These are phyloP conservation scores for Argyrosomus japonicus DNA, from an alignment of 2,113 vertebrate genomes.

Conservation along the genomic window DNA sequence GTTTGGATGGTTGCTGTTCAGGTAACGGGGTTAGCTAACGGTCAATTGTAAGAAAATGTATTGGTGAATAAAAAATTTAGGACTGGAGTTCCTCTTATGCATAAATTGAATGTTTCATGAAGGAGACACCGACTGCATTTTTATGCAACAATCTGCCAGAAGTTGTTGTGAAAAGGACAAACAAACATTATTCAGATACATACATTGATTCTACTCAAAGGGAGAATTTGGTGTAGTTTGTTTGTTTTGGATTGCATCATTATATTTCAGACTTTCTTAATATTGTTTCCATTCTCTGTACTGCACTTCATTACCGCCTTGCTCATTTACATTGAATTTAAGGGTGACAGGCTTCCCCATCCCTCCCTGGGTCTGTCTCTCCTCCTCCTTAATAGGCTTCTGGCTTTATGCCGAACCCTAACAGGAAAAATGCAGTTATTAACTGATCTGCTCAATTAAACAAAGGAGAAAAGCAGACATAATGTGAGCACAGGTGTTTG, in stretches of 20 bases:
- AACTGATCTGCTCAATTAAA: constrained; percentile 62
- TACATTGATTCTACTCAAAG: neutral
- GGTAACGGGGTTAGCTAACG: too few species aligned
- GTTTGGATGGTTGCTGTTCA: too few species aligned
- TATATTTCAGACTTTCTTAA: neutral
- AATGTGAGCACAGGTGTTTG: constrained; percentile 57
- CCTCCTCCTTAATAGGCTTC: constrained; percentile 10
- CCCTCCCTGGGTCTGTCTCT: constrained; percentile 4
- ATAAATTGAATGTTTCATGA: neutral
- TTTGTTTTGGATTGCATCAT: constrained; percentile 7
- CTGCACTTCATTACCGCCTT: neutral
- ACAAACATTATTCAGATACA: neutral
- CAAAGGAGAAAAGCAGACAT: constrained; percentile 49
- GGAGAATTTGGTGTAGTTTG: neutral
- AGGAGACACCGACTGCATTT: neutral
- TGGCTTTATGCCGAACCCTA: constrained; percentile 20
- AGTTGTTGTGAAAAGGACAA: neutral
- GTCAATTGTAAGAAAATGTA: neutral
- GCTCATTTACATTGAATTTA: constrained; percentile 42
- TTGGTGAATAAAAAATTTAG: neutral
- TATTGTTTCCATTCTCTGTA: neutral
- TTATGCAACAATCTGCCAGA: neutral
- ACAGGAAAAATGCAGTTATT: constrained; percentile 45
- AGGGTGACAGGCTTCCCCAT: neutral
- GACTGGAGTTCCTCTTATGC: neutral